Evolutionary conservation across 2,888 invertebrate genomes (phyloP), one percentile per base, ranked within the genome.

Genomic region (Tachina grossa): DNA sequence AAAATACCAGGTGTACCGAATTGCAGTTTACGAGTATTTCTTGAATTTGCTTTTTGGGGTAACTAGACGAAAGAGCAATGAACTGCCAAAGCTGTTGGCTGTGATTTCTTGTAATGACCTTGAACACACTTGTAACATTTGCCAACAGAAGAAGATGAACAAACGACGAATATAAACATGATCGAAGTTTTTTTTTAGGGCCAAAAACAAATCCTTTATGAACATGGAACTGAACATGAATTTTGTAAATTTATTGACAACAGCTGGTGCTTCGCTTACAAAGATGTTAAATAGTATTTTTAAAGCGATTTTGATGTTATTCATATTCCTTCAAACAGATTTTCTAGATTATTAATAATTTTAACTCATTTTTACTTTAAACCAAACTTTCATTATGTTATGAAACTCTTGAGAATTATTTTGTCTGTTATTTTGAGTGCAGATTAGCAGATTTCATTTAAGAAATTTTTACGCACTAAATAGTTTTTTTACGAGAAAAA

Each of bases 101-200:
- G 85, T 57, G 78, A 66, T 83, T 75, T 43, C 45, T 19, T 85
- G 85, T 85, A 85, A 85, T 83, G 83, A 72, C 85, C 85, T 85
- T 83, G 85, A 83, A 41, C 71, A 79, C 85, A 83, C 76, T 83
- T 85, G 83, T 76, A 79, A 76, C 10, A 75, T 49, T 61, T 65
- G 43, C 19, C 43, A 51, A 31, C 55, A 47, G 16, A 66, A 22
- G 13, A 31, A 31, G 6, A 31, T 31, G 31, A 31, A 31, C 13
- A 19, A 9, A 45, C 6, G 66, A 11, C 43, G 13, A 39, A 9
- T 45, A 19, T 11, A 45, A 43, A n/a, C 1, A 74, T 47, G 72
- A 45, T 59, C 6, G 31, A n/a, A n/a, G n/a, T n/a, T 5, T 6
- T 31, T 31, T 31, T n/a, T 4, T 11, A 39, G 59, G 16, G 13